A percentile compares a stretch with the other conserved stretches of the same genome.
These are phyloP conservation scores for Nemapogon koenigi DNA, from an alignment of 2,888 invertebrate genomes.

Conservation along the genomic window DNA sequence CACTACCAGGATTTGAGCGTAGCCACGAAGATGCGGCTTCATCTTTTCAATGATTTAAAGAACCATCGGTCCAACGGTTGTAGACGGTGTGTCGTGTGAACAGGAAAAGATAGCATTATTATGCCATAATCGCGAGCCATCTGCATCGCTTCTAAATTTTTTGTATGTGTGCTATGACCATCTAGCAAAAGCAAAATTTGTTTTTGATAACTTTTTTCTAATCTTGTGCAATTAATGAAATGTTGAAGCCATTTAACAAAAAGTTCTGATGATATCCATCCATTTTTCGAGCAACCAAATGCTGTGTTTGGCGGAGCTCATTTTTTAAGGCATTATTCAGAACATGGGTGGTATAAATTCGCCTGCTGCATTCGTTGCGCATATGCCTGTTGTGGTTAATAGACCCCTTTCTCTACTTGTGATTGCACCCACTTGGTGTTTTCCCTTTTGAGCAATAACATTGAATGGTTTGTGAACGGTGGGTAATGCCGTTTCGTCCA, in stretches of 20 bases:
- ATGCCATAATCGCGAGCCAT: no score
- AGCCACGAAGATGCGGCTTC: slow-evolving; percentile 12
- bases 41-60: no score
- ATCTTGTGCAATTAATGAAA: no score
- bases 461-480: slow-evolving; percentile 17
- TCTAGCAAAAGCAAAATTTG: slow-evolving; percentile 15
- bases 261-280: slow-evolving; percentile 18
- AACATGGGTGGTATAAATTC: slow-evolving; percentile 19
- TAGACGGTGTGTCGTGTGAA: no score
- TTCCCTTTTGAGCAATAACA: slow-evolving; percentile 17
- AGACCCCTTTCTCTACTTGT: slow-evolving; percentile 17
- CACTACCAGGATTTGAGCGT: no score
- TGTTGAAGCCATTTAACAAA: slow-evolving; percentile 18
- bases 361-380: slow-evolving; percentile 16
- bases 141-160: no score
- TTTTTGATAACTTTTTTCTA: no score
- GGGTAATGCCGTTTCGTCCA: slow-evolving; percentile 16
- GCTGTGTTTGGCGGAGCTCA: slow-evolving; percentile 16
- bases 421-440: slow-evolving; percentile 16
- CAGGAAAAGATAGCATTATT: no score
- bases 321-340: slow-evolving; percentile 17
- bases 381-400: slow-evolving; percentile 14
- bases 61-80: no score
- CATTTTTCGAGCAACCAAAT: slow-evolving; percentile 17
- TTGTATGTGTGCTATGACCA: no score